Conservation (phyloP, 2,888 invertebrate species). For the Hemaris fuciformis region DNA sequence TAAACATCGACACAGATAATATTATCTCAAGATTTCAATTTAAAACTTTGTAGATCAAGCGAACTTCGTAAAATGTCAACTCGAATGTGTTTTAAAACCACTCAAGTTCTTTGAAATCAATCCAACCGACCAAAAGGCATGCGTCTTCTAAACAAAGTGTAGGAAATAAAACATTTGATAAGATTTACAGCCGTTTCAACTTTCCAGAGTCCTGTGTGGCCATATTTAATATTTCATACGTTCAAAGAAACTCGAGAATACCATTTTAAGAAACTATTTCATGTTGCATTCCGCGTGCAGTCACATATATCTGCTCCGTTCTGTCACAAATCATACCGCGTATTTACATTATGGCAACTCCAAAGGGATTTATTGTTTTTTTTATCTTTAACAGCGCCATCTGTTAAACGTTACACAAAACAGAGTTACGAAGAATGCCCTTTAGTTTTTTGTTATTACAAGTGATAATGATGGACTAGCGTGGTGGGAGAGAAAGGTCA, state of each 20-base stretch:
- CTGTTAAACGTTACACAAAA: slow-evolving; percentile 3
- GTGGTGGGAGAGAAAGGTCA: neutral
- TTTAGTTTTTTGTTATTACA: neutral
- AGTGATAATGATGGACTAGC: neutral
- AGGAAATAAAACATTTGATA: neutral
- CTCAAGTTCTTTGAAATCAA: no score
- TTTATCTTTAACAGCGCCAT: slow-evolving; percentile 6
- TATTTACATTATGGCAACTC: slow-evolving; percentile 12
- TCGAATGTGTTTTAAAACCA: no score
- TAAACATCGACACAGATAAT: no score
- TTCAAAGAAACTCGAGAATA: slow-evolving; percentile 3
- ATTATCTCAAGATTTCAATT: no score
- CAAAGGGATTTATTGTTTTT: slow-evolving; percentile 11
- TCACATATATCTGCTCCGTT: slow-evolving; percentile 7
- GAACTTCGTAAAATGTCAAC: no score
- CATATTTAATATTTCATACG: neutral
- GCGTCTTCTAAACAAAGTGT: neutral
- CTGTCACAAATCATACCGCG: slow-evolving; percentile 8
- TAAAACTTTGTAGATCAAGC: no score
- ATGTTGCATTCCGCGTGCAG: neutral
- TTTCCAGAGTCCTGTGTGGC: neutral
- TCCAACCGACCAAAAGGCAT: no score
- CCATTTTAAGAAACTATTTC: slow-evolving; percentile 11
- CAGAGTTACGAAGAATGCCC: neutral
- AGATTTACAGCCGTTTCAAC: neutral